Conservation (phyloP, 2,113 vertebrate species). For the Proteles cristata region DNA sequence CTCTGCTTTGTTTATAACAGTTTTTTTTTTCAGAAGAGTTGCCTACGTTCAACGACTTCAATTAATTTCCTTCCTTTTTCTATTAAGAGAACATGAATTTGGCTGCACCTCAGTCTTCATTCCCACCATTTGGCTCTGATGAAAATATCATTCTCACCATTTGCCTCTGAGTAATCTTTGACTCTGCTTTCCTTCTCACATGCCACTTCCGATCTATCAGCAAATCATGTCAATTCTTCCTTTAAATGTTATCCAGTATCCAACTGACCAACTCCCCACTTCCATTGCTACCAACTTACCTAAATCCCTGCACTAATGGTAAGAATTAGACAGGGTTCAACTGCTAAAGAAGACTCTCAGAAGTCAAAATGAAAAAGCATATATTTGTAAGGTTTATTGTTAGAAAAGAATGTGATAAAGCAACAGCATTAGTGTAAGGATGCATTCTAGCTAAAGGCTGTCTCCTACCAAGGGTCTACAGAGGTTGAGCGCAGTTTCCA, state of each 20-base stretch:
- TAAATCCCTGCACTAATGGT: background rate
- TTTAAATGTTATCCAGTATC: background rate
- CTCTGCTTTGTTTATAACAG: background rate
- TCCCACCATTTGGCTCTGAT: background rate
- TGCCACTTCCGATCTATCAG: background rate
- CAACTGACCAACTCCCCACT: background rate
- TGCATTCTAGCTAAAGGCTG: background rate
- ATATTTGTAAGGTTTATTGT: background rate
- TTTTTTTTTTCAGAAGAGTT: background rate
- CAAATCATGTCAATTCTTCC: background rate
- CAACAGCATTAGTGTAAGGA: background rate
- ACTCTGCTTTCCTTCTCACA: background rate
- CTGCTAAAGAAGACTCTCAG: background rate
- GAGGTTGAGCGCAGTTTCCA: background rate
- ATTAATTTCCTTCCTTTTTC: background rate
- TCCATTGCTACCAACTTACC: background rate
- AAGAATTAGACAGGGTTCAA: background rate
- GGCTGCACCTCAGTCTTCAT: background rate
- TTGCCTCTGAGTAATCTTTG: background rate
- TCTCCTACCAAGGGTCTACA: background rate
- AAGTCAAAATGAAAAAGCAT: background rate
- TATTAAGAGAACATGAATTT: background rate
- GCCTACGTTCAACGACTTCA: background rate
- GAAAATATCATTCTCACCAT: background rate
- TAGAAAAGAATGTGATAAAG: background rate